Evolutionary conservation across 1,140 invertebrate species (phyloP).

Genomic region (Neotoxoptera formosana): DNA sequence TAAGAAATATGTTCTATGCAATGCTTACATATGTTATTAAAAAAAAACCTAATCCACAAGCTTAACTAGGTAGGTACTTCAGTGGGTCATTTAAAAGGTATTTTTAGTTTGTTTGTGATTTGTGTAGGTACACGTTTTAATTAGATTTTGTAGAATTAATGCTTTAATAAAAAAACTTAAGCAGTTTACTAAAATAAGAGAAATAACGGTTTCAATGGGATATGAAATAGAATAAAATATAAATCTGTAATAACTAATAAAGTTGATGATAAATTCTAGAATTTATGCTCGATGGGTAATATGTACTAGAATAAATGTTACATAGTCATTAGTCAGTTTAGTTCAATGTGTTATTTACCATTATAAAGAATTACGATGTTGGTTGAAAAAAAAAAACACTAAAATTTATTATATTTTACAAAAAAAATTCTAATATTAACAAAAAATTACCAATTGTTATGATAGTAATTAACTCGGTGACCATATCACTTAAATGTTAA

Average conservation of each 20-base stretch:
- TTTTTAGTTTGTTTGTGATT: background rate
- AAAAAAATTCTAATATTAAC: too few relatives aligned
- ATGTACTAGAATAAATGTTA: background rate
- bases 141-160: background rate
- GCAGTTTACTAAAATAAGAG: background rate
- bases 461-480: too few relatives aligned
- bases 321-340: background rate
- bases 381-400: background rate
- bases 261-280: background rate
- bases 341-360: background rate
- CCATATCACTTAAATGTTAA: too few relatives aligned
- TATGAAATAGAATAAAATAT: background rate
- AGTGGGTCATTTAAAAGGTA: background rate
- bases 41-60: background rate
- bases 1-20: background rate
- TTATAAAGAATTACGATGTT: background rate
- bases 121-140: background rate
- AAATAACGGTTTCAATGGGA: constrained; percentile 1
- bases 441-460: too few relatives aligned
- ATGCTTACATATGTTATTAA: background rate
- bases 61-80: background rate
- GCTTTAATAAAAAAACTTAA: background rate
- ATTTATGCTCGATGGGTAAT: background rate
- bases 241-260: background rate
- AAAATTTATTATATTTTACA: too few relatives aligned